phyloP scores from a whole-genome alignment of 1,140 invertebrate species.

The Heterodera carotae region DNA sequence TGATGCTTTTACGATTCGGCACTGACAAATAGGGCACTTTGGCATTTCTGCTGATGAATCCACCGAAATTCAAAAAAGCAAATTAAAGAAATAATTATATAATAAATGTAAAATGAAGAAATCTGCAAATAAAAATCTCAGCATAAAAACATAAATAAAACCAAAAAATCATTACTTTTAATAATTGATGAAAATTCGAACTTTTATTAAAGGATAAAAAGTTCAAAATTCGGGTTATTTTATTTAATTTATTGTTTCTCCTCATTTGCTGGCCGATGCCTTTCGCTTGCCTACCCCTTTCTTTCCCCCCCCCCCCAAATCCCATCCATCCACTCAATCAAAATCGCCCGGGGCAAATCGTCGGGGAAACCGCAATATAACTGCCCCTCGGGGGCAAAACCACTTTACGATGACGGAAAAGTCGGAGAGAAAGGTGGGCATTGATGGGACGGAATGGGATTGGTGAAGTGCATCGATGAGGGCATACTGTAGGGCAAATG shows the following conservation, averaged over 20 bases:
- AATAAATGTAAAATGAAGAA: no score
- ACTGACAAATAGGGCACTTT: background rate
- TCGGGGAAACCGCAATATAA: conserved; percentile 5
- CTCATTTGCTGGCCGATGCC: background rate
- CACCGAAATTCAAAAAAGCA: no score
- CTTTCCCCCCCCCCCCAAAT: background rate
- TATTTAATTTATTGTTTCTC: background rate
- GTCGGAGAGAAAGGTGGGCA: background rate
- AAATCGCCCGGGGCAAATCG: conserved; percentile 10
- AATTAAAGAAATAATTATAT: no score
- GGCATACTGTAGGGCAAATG: conserved; percentile 4
- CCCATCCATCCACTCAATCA: conserved; percentile 23
- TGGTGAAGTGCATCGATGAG: background rate
- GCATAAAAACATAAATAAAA: no score
- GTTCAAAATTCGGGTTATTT: background rate
- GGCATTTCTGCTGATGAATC: background rate
- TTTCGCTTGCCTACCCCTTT: background rate
- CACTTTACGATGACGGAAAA: conserved; percentile 33
- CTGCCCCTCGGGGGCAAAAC: conserved; percentile 15
- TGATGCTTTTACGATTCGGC: conserved; percentile 8
- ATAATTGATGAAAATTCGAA: no score
- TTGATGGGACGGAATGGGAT: background rate
- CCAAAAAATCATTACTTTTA: no score
- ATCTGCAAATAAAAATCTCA: no score
- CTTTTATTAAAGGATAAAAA: background rate